A percentile compares a stretch with the other conserved stretches of the same genome.
phyloP scores from a whole-genome alignment of 2,888 invertebrate species.

The Schizotus pectinicornis region DNA sequence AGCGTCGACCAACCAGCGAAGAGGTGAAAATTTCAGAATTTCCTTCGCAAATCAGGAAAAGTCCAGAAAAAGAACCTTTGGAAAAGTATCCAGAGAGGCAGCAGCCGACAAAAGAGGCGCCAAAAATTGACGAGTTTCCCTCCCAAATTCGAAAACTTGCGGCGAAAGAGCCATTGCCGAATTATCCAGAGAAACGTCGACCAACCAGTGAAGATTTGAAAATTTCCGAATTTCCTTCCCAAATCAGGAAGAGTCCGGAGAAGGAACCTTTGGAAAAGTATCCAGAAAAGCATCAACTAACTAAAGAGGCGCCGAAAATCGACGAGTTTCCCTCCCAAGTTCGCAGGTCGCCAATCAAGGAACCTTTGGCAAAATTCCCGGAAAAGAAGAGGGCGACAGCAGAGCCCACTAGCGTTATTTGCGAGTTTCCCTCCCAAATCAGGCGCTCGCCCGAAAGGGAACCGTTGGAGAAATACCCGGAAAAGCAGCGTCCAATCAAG shows the following conservation, averaged over 20 bases:
- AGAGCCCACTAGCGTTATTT: slow-evolving; percentile 21
- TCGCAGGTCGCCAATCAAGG: slow-evolving; percentile 31
- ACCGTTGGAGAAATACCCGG: slow-evolving; percentile 14
- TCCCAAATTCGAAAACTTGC: slow-evolving; percentile 28
- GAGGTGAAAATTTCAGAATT: slow-evolving; percentile 29
- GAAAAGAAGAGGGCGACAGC: slow-evolving; percentile 29
- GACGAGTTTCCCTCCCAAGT: slow-evolving; percentile 42
- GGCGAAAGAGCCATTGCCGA: slow-evolving; percentile 18
- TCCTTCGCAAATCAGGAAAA: slow-evolving; percentile 42
- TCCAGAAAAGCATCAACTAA: slow-evolving; percentile 29
- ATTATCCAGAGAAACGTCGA: slow-evolving; percentile 24
- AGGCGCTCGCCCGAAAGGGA: slow-evolving; percentile 32
- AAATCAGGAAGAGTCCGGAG: slow-evolving; percentile 32
- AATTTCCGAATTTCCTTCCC: slow-evolving; percentile 25
- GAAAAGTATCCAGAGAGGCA: slow-evolving; percentile 31
- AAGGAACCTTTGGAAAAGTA: slow-evolving; percentile 32
- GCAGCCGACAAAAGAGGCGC: slow-evolving; percentile 10
- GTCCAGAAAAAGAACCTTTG: slow-evolving; percentile 29
- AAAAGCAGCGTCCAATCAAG: slow-evolving; percentile 27
- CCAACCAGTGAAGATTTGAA: slow-evolving; percentile 11
- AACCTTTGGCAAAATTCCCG: slow-evolving; percentile 32
- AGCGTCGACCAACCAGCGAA: slow-evolving; percentile 25
- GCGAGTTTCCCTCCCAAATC: slow-evolving; percentile 37
- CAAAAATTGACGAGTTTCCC: slow-evolving; percentile 30
- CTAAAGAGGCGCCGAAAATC: slow-evolving; percentile 25